Evolutionary conservation across 2,113 vertebrate genomes (phyloP).

Genomic region (Cairina moschata): DNA sequence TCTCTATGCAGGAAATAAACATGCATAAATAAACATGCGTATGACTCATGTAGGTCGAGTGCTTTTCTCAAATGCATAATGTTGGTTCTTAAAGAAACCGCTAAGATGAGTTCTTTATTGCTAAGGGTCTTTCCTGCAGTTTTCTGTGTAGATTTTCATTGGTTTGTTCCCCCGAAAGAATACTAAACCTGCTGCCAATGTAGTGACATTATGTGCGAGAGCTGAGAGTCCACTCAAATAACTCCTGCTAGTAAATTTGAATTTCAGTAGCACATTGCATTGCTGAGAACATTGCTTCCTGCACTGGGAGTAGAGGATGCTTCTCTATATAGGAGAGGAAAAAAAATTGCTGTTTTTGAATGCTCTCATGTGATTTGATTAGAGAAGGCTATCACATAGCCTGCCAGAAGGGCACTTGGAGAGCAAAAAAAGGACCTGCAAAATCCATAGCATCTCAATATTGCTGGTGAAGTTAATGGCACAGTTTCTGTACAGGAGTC

Average conservation of each 20-base stretch:
- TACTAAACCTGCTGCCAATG: background rate
- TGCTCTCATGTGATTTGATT: background rate
- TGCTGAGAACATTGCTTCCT: background rate
- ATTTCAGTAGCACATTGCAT: background rate
- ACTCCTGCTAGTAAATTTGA: background rate
- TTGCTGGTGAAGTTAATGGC: conserved; percentile 4
- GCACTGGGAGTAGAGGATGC: background rate
- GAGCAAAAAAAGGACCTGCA: background rate
- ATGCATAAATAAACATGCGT: conserved; percentile 51
- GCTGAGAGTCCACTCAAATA: background rate
- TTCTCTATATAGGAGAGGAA: background rate
- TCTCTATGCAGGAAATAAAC: conserved; percentile 61
- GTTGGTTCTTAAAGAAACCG: conserved; percentile 25
- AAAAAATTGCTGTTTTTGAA: background rate
- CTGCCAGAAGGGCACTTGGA: background rate
- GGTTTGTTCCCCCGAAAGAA: background rate
- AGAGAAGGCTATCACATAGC: background rate
- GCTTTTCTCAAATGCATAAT: conserved; percentile 10
- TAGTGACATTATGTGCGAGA: background rate
- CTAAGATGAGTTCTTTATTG: background rate
- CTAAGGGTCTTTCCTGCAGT: background rate
- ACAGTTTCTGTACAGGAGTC: background rate
- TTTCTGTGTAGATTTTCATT: background rate
- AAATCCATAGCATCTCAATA: conserved; percentile 5
- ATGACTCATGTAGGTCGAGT: conserved; percentile 50